Evolutionary conservation across 2,797 vertebrate genomes (phyloP).

Genomic region (Enteromius viviparus): DNA sequence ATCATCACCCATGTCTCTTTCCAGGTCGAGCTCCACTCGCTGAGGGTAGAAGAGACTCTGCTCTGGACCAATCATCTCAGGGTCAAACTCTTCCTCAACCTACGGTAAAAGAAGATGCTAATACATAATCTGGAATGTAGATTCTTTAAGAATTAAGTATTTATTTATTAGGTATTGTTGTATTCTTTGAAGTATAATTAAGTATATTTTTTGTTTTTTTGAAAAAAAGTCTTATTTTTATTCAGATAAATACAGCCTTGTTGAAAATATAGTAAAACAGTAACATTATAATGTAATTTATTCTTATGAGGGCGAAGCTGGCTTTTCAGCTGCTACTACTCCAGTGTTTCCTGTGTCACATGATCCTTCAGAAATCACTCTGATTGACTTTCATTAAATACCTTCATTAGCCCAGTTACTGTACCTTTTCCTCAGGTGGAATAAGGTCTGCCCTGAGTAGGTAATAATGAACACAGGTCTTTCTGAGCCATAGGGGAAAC

Average conservation of each 20-base stretch:
- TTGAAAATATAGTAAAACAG: background rate
- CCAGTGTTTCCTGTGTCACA: background rate
- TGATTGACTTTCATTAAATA: background rate
- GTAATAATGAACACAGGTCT: conserved; percentile 84
- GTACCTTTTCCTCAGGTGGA: conserved; percentile 76
- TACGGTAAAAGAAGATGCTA: conserved; percentile 52
- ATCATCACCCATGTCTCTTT: conserved; percentile 78
- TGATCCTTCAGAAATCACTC: background rate
- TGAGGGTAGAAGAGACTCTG: conserved; percentile 83
- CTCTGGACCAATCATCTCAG: conserved; percentile 82
- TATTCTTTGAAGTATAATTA: background rate
- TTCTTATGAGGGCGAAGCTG: background rate
- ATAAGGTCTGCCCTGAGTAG: conserved; percentile 84
- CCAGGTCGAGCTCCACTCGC: conserved; percentile 82
- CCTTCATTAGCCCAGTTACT: background rate
- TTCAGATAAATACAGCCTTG: background rate
- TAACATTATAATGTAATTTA: background rate
- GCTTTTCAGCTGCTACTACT: background rate
- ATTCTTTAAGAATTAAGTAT: background rate
- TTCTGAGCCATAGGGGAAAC: conserved; percentile 87
- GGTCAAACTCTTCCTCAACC: conserved; percentile 78
- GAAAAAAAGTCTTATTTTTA: background rate
- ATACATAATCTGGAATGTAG: background rate
- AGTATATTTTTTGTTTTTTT: too few relatives aligned
- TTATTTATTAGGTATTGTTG: background rate